Evolutionary conservation across 2,888 invertebrate species (phyloP).

Genomic region (Priocnemis perturbator): DNA sequence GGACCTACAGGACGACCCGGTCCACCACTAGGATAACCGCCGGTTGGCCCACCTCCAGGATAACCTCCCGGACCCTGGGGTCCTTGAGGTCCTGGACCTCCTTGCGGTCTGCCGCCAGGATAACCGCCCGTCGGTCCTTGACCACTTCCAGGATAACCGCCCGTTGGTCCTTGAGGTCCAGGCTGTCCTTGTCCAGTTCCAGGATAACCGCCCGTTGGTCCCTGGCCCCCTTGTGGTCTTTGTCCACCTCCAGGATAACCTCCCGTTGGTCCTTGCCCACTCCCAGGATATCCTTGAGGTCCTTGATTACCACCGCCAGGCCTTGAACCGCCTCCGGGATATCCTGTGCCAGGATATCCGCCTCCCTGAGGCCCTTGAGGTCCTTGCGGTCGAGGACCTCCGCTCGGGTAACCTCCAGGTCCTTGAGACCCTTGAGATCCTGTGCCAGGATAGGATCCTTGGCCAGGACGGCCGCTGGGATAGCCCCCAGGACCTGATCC

Average conservation of each 20-base stretch:
- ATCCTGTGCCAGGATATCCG: slow-evolving; percentile 9
- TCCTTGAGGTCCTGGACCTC: slow-evolving; percentile 13
- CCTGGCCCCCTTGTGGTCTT: slow-evolving; percentile 38
- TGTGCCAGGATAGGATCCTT: slow-evolving; percentile 35
- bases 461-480: slow-evolving; percentile 39
- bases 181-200: slow-evolving; percentile 46
- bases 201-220: slow-evolving; percentile 55
- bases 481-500: slow-evolving; percentile 54
- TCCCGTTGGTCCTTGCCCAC: slow-evolving; percentile 46
- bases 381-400: slow-evolving; percentile 9
- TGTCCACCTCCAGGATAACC: slow-evolving; percentile 37
- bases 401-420: slow-evolving; percentile 34
- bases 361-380: slow-evolving; percentile 30
- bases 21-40: slow-evolving; percentile 16
- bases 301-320: no score
- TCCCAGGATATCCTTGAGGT: slow-evolving; percentile 7
- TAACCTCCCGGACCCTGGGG: slow-evolving; percentile 36
- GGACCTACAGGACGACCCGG: slow-evolving; percentile 24
- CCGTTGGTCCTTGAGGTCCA: slow-evolving; percentile 36
- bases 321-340: slow-evolving; percentile 1
- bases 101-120: slow-evolving; percentile 44
- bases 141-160: slow-evolving; percentile 39
- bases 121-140: slow-evolving; percentile 43
- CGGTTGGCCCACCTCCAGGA: slow-evolving; percentile 34
- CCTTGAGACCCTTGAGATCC: slow-evolving; percentile 32